Conservation (phyloP, 2,888 invertebrate genomes). For the Epinotia brunnichana region DNA sequence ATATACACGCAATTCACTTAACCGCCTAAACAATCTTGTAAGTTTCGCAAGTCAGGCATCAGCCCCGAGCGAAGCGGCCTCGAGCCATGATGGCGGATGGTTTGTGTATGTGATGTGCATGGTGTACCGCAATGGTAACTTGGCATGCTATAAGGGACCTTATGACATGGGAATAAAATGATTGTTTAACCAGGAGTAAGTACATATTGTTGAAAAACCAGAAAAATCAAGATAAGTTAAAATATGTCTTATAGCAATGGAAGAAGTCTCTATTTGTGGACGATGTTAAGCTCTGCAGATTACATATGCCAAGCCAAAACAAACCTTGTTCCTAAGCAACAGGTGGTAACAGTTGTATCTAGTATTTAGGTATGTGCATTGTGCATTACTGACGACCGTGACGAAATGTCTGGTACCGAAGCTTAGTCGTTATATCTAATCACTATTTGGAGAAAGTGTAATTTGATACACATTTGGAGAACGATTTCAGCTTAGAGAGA, state of each 20-base stretch:
- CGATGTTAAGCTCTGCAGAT: background rate
- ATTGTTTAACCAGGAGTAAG: background rate
- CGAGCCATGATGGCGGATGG: conserved; percentile 17
- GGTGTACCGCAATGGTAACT: conserved; percentile 20
- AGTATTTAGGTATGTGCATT: background rate
- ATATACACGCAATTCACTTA: conserved; percentile 9
- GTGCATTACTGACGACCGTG: conserved; percentile 21
- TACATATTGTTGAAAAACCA: background rate
- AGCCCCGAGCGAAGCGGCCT: conserved; percentile 4
- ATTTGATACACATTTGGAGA: conserved; percentile 39
- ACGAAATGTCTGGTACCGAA: conserved; percentile 15
- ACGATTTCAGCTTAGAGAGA: conserved; percentile 29
- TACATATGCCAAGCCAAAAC: background rate
- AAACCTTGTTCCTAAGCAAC: background rate
- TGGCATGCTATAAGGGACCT: background rate
- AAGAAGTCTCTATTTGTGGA: background rate
- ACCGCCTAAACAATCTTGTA: conserved; percentile 19
- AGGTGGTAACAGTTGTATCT: background rate
- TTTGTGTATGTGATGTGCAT: conserved; percentile 23
- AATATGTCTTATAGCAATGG: background rate
- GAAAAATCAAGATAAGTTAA: background rate
- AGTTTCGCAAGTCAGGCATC: conserved; percentile 32
- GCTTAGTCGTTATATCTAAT: conserved; percentile 29
- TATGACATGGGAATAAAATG: background rate
- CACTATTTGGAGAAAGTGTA: conserved; percentile 33